Evolutionary conservation across 2,888 invertebrate genomes (phyloP), one percentile per base, ranked within the genome.

Genomic region (Eurois occulta): DNA sequence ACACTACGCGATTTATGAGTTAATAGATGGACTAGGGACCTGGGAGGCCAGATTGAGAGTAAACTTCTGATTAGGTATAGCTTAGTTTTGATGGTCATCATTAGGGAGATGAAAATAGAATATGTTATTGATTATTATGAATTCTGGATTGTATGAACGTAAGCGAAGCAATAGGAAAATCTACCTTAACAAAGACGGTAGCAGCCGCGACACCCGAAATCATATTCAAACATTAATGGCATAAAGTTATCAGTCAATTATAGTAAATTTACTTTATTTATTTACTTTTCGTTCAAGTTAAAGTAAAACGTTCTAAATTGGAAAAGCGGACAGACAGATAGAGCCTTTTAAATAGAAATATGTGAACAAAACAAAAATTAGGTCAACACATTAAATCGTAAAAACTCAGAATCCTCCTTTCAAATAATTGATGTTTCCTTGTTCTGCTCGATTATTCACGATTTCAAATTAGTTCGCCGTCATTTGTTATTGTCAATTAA

Each of bases 401-500:
- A 24, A 46, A 77, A 46, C 18, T 43, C 11, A 0, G 28, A 18
- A 65, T 16, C 32, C 1, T 62, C 10, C 32, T 62, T 35, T 62
- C 4, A 21, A n/a, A 46, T 32, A 32, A 75, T 55, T 16, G 11
- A 75, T 69, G 32, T 28, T 21, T 65, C 5, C 65, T 32, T 43
- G 38, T 48, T 64, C 28, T 21, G 35, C 28, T 28, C n/a, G 13
- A 81, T 81, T 77, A 69, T 65, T 77, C 62, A 82, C 48, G 24
- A 38, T 65, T 79, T 21, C 13, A 46, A 83, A 68, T 75, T 52
- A 79, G 71, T 41, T 24, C 43, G 8, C 11, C 11, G 41, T 64
- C 73, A 60, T 79, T 68, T 60, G 83, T 82, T 65, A 69, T 8
- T 78, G 78, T 78, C 83, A 64, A 75, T 75, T 70, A 71, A 68